Percentiles rank a stretch among this genome's conserved stretches.
Conservation (phyloP, 2,888 invertebrate genomes). For the Drymonia ruficornis region DNA sequence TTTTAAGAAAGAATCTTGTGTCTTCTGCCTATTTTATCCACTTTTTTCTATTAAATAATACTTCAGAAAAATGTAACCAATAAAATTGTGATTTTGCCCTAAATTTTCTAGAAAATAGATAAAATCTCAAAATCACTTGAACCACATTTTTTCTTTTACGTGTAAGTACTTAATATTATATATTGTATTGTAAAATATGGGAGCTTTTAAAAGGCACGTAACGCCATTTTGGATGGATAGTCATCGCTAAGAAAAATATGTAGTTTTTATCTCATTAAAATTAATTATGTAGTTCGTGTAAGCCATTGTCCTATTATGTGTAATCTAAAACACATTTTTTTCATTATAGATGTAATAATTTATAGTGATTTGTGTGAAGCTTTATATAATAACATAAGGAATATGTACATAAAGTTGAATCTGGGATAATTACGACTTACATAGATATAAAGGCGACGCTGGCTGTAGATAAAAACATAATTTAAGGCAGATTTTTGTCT, state of each 20-base stretch:
- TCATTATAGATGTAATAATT: constrained; percentile 31
- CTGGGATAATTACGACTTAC: constrained; percentile 84
- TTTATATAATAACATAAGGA: constrained; percentile 65
- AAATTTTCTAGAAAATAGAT: too few relatives aligned
- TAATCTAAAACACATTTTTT: background rate
- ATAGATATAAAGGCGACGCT: constrained; percentile 64
- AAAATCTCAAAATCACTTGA: too few relatives aligned
- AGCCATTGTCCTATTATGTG: background rate
- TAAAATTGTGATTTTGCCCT: too few relatives aligned
- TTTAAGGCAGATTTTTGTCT: constrained; percentile 32
- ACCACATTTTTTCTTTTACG: too few relatives aligned
- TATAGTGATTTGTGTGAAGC: constrained; percentile 70
- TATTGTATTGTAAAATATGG: too few relatives aligned
- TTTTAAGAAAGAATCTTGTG: too few relatives aligned
- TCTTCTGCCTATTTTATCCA: too few relatives aligned
- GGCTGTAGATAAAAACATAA: constrained; percentile 50
- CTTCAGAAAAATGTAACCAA: too few relatives aligned
- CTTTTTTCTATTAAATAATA: too few relatives aligned
- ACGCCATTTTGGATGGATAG: too few relatives aligned
- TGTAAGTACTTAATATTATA: too few relatives aligned
- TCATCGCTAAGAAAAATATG: background rate
- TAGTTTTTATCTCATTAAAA: background rate
- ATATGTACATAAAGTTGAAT: constrained; percentile 75
- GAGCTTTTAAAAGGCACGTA: too few relatives aligned
- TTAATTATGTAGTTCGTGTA: background rate